Evolutionary conservation across 2,797 vertebrate genomes (phyloP).

Genomic region (Oreochromis grahami): DNA sequence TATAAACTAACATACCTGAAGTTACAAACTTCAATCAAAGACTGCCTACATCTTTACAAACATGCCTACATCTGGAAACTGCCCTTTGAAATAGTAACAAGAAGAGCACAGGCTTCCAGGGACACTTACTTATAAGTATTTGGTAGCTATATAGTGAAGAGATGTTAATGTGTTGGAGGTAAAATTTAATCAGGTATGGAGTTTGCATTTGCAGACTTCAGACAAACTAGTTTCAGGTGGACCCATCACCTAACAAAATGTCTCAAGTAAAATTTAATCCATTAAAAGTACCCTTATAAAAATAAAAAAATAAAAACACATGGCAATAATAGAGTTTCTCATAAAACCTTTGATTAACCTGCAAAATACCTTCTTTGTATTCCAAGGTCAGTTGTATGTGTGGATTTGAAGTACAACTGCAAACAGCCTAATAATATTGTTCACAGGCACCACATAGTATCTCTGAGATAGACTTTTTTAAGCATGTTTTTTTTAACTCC

Average conservation of each 20-base stretch:
- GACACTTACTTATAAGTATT: not conserved
- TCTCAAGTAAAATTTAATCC: not conserved
- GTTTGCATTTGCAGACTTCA: not conserved
- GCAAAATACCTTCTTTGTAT: not conserved
- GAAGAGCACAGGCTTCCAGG: not conserved
- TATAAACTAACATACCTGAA: not conserved
- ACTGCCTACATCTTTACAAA: not conserved
- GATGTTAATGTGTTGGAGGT: not conserved
- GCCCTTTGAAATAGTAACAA: not conserved
- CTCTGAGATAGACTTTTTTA: not conserved
- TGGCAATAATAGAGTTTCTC: not conserved
- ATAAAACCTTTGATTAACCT: not conserved
- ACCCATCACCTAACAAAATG: not conserved
- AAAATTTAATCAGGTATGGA: not conserved
- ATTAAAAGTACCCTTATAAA: not conserved
- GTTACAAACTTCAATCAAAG: not conserved
- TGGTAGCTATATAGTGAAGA: not conserved
- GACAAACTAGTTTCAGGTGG: not conserved
- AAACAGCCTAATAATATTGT: not conserved
- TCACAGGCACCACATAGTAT: not conserved
- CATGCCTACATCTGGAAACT: not conserved
- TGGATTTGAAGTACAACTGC: not conserved
- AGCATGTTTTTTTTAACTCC: not conserved
- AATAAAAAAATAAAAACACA: not conserved
- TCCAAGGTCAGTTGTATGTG: not conserved